Evolutionary conservation across 2,113 vertebrate species (phyloP), one percentile per base, ranked within the genome.

Genomic region (Notarius lentiginosus): DNA sequence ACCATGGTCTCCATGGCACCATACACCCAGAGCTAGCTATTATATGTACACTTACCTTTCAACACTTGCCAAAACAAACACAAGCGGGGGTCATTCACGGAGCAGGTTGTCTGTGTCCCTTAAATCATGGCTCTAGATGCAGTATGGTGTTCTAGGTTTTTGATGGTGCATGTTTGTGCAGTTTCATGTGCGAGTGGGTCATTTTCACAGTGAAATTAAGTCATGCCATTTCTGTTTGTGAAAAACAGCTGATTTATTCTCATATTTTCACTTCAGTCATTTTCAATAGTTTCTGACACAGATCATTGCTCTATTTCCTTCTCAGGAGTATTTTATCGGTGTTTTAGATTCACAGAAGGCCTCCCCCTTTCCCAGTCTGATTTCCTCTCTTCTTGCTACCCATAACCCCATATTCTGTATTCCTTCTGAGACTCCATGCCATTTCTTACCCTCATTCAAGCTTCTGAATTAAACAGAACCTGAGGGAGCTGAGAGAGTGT

Each of bases 131-230:
- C 84, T 86, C 51, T 47, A 20, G 20, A 51, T 56, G 55, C 22
- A 27, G n/a, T 63, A 20, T 3, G 68, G 11, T 34, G 70, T 65
- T 55, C 8, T n/a, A 55, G 20, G 4, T 51, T 55, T 68, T 17
- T n/a, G 83, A 53, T 55, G 27, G 22, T 56, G 76, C 68, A 72
- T 76, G 82, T 58, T 72, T 87, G 27, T 89, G 72, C 0, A 79
- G 49, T 53, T 85, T 41, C 90, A 99, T 97, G 97, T 92, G 95
- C 98, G 1, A 96, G 97, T 75, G 55, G 65, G 24, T 86, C 34
- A 61, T 56, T 60, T 56, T 41, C 56, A 41, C 20, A 75, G n/a
- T 61, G 18, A 22, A 41, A 41, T n/a, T 34, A 70, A 49, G 4
- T 75, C 17, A 70, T 73, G 66, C 51, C 53, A n/a, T 66, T 58